Percentiles rank a stretch among this genome's conserved stretches.
These are phyloP conservation scores for Brachypodius melanocephalos DNA, from an alignment of 2,113 vertebrate species.

Conservation along the genomic window DNA sequence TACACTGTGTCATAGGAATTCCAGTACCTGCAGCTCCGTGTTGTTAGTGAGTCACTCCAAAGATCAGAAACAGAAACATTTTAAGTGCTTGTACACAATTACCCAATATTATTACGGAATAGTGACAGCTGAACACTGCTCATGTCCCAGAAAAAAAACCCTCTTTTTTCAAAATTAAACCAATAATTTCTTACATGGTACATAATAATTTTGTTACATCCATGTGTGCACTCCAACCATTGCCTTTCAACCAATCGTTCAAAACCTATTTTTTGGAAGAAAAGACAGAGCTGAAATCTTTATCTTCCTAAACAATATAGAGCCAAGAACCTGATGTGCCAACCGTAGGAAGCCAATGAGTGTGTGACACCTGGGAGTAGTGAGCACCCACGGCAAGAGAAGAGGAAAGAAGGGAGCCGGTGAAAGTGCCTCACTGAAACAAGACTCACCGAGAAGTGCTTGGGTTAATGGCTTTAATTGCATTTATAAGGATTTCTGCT, in stretches of 20 bases:
- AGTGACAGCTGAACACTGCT: neutral
- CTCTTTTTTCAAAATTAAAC: neutral
- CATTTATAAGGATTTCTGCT: neutral
- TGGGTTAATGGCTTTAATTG: neutral
- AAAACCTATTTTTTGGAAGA: neutral
- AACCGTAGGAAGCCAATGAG: fast-evolving
- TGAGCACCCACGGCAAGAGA: fast-evolving
- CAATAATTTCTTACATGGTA: neutral
- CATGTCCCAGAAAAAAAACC: neutral
- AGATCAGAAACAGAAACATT: constrained; percentile 14
- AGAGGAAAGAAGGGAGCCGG: neutral
- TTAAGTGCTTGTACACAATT: neutral
- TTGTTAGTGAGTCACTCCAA: neutral
- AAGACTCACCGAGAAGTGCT: neutral
- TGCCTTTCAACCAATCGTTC: neutral
- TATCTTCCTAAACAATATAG: neutral
- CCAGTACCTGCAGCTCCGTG: neutral
- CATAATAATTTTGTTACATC: neutral
- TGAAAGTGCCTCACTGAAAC: neutral
- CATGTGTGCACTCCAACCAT: neutral
- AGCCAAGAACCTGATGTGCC: neutral
- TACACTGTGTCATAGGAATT: neutral
- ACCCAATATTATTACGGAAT: neutral
- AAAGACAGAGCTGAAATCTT: neutral
- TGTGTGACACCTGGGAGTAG: fast-evolving